Conservation (phyloP, 2,797 vertebrate species). For the Darevskia mixta region DNA sequence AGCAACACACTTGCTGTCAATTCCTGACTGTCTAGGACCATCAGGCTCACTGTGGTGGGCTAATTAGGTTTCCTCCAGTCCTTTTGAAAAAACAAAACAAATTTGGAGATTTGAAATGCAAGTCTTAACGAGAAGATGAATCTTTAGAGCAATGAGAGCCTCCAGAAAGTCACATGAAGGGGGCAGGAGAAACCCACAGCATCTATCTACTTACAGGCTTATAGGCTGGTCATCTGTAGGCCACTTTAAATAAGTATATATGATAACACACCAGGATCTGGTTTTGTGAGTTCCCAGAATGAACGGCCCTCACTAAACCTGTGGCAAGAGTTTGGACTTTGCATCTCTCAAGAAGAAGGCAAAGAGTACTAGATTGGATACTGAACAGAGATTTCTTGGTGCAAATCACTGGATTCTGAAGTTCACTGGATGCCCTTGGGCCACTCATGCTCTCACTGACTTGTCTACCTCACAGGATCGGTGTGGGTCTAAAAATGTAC, state of each 20-base stretch:
- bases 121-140: not conserved
- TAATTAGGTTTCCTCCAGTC: constrained; percentile 1
- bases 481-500: not conserved
- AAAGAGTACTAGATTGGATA: not conserved
- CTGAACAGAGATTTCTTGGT: not conserved
- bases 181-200: constrained; percentile 21
- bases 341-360: no score
- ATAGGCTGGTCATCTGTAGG: not conserved
- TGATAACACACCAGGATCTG: no score
- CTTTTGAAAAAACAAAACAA: not conserved
- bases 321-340: no score
- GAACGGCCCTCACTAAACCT: not conserved
- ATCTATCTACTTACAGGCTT: not conserved
- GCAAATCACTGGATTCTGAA: not conserved
- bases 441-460: not conserved
- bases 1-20: not conserved
- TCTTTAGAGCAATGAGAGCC: not conserved
- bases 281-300: not conserved
- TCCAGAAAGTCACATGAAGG: constrained; percentile 16
- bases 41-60: not conserved
- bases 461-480: not conserved
- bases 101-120: not conserved
- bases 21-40: constrained; percentile 2
- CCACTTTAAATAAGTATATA: not conserved
- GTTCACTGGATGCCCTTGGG: not conserved